These are phyloP conservation scores for Dromiciops gliroides DNA, from an alignment of 2,113 vertebrate genomes.

Conservation along the genomic window DNA sequence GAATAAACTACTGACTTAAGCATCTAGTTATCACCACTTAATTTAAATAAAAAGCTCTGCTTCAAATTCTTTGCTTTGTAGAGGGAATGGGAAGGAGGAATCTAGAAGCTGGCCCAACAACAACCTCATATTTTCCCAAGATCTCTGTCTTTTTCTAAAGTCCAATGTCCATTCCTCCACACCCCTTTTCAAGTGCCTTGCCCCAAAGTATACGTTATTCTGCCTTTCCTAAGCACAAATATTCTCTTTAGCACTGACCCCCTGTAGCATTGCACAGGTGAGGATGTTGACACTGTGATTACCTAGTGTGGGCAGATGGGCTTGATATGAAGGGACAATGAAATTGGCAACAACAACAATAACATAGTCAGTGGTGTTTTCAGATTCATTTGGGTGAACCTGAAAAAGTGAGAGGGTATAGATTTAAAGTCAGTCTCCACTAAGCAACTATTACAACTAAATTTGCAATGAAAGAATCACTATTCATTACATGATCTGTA, in stretches of 20 bases:
- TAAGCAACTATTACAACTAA: constrained; percentile 74
- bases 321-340: not conserved
- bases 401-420: constrained; percentile 4
- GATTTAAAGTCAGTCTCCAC: constrained; percentile 69
- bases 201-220: not conserved
- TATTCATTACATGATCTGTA: constrained; percentile 58
- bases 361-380: not conserved
- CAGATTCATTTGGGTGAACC: not conserved
- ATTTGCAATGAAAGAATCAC: constrained; percentile 74
- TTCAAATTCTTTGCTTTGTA: not conserved
- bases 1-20: no score
- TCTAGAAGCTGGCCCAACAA: not conserved
- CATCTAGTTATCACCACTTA: not conserved
- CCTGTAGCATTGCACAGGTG: not conserved
- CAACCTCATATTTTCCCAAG: not conserved
- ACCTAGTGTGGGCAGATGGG: not conserved
- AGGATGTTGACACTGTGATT: not conserved
- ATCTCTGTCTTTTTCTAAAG: not conserved
- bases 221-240: not conserved
- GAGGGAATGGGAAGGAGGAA: not conserved
- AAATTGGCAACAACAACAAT: not conserved
- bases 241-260: not conserved
- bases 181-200: not conserved
- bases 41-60: not conserved
- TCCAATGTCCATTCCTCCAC: not conserved